A percentile compares a stretch with the other conserved stretches of the same genome.
Conservation (phyloP, 2,797 vertebrate species). For the Coendou prehensilis region DNA sequence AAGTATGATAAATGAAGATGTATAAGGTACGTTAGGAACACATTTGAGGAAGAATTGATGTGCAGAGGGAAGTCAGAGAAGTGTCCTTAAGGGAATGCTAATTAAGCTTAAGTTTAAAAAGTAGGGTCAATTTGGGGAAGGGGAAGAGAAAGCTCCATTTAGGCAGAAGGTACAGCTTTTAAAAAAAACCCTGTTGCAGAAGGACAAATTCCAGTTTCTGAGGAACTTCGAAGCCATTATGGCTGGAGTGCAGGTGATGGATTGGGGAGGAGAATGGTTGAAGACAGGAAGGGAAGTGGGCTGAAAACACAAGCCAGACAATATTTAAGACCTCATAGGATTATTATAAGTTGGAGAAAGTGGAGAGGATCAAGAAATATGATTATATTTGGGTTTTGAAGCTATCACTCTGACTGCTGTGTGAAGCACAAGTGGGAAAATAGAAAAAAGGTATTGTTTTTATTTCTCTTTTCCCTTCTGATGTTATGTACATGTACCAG, state of each 20-base stretch:
- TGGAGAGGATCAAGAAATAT: background rate
- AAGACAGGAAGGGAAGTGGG: background rate
- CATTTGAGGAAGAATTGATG: background rate
- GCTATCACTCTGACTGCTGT: background rate
- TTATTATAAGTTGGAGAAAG: background rate
- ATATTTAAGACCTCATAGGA: background rate
- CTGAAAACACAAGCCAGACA: background rate
- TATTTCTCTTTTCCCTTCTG: background rate
- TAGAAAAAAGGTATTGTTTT: background rate
- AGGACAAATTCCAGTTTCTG: background rate
- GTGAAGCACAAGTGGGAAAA: background rate
- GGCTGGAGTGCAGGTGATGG: background rate
- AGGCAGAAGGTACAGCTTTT: background rate
- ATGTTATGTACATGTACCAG: background rate
- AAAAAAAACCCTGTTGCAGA: background rate
- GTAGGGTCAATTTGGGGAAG: background rate
- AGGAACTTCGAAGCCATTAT: background rate
- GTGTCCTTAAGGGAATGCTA: background rate
- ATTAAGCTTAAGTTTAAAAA: constrained; percentile 60
- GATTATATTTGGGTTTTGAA: constrained; percentile 20
- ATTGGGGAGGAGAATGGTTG: background rate
- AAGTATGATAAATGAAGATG: background rate
- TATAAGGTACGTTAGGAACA: background rate
- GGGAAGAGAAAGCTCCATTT: background rate
- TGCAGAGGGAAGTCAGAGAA: background rate